Base-by-base conservation (phyloP, 2,113 vertebrate species). In the Oxyruncus cristatus region DNA sequence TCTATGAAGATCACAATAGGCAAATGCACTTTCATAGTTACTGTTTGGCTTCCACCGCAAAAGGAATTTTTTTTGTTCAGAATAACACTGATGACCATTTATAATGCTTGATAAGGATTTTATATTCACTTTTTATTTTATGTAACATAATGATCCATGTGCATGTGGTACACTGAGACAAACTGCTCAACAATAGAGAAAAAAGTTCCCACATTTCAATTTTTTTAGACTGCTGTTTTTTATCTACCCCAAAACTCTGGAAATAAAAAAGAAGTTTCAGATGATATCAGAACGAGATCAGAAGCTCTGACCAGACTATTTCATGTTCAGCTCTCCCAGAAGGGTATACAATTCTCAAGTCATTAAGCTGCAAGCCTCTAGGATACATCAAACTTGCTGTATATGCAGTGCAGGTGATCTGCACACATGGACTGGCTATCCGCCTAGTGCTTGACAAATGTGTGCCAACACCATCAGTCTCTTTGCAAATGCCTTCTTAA, bases 1-100 rank as follows among this genome's bases (percentile, higher is more conserved):
- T 11, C 21, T 35, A 49, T 2, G 0, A 78, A 88, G 44, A 70
- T 16, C 1, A 6, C 15, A 81, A 16, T 0, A 85, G 24, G 50
- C 17, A 74, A 11, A 56, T 9, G 5, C 14, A 70, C 22, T 44
- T 85, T 78, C 52, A 62, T 7, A 33, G 21, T 22, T 75, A 75
- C 10, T 62, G 28, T 59, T 53, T 28, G 46, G 9, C 5, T 70
- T 70, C 39, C 13, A 47, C 14, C 53, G 11, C 74, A 70, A 85
- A 88, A 88, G 7, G 23, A 81, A 74, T 37, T 74, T 42, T 16
- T 55, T 1, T 52, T 11, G 46, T 49, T 80, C 44, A 89, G 62
- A 87, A 80, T 9, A 63, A 68, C 2, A 11, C 6, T 35, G 37
- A 62, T 52, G 9, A 59, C 14, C 6, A 33, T 19, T 92, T 74